A percentile compares a stretch with the other conserved stretches of the same genome.
These are phyloP conservation scores for Microcebus tavaratra DNA, from an alignment of 2,113 vertebrate genomes.

Conservation along the genomic window DNA sequence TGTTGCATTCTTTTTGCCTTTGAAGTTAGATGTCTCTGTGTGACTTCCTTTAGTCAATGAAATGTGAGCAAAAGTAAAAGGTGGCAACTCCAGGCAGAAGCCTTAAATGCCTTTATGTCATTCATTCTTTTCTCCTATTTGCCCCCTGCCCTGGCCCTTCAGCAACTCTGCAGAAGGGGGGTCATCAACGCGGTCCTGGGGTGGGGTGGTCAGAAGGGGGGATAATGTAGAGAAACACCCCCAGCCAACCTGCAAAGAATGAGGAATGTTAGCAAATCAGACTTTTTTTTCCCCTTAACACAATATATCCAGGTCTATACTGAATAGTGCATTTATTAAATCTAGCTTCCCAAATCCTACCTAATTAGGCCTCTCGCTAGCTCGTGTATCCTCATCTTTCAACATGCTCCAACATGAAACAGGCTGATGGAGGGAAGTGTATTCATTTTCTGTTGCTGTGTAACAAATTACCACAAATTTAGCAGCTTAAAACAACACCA, in stretches of 20 bases:
- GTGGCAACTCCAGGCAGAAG: neutral
- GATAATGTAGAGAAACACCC: neutral
- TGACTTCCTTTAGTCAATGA: neutral
- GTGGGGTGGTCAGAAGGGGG: fast-evolving
- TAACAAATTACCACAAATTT: neutral
- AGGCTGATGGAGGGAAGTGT: neutral
- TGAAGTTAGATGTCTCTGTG: neutral
- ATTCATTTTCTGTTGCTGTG: neutral
- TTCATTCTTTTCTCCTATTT: neutral
- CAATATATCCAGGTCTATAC: neutral
- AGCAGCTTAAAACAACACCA: neutral
- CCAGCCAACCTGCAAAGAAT: neutral
- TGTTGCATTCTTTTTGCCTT: neutral
- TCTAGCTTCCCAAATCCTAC: neutral
- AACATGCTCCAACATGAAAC: neutral
- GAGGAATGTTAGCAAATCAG: neutral
- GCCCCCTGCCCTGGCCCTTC: neutral
- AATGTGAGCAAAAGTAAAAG: neutral
- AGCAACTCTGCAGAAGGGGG: neutral
- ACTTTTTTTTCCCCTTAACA: neutral
- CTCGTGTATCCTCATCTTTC: neutral
- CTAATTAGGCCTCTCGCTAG: neutral
- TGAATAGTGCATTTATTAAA: neutral
- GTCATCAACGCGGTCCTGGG: neutral
- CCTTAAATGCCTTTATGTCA: neutral